Evolutionary conservation across 2,888 invertebrate genomes (phyloP).

Genomic region (Ypsolopha sequella): DNA sequence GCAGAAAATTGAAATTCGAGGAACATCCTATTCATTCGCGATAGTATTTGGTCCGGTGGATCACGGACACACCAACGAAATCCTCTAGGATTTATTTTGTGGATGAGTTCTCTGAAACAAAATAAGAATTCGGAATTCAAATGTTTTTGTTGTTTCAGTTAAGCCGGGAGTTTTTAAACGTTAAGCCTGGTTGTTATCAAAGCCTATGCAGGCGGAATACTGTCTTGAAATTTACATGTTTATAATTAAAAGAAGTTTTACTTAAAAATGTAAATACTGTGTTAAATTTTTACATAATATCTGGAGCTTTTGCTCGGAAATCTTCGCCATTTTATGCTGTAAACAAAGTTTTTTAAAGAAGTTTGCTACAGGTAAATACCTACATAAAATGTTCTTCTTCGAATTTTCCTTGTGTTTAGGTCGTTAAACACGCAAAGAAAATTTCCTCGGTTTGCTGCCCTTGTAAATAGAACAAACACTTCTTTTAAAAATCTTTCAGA

Average conservation of each 20-base stretch:
- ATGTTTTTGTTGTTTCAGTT: constrained; percentile 23
- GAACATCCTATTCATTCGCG: background rate
- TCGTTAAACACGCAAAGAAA: constrained; percentile 22
- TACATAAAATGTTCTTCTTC: background rate
- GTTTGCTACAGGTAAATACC: too few species aligned
- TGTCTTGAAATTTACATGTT: constrained; percentile 29
- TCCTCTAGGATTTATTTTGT: constrained; percentile 3
- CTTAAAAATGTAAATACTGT: constrained; percentile 12
- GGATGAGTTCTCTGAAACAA: constrained; percentile 10
- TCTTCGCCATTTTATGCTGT: background rate
- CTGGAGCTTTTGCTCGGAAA: background rate
- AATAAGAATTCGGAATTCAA: constrained; percentile 35
- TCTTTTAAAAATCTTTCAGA: constrained; percentile 12
- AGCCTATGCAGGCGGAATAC: constrained; percentile 36
- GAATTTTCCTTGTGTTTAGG: constrained; percentile 8
- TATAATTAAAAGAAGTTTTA: constrained; percentile 28
- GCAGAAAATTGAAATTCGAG: constrained; percentile 3
- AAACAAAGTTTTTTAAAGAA: background rate
- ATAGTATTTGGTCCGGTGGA: background rate
- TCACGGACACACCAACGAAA: background rate
- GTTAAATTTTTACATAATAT: background rate
- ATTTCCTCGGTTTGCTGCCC: constrained; percentile 22
- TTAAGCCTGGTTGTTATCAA: constrained; percentile 29
- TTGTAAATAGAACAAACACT: constrained; percentile 21
- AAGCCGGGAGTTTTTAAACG: constrained; percentile 25